Evolutionary conservation across 2,888 invertebrate genomes (phyloP).

Genomic region (Drosophila silvestris): DNA sequence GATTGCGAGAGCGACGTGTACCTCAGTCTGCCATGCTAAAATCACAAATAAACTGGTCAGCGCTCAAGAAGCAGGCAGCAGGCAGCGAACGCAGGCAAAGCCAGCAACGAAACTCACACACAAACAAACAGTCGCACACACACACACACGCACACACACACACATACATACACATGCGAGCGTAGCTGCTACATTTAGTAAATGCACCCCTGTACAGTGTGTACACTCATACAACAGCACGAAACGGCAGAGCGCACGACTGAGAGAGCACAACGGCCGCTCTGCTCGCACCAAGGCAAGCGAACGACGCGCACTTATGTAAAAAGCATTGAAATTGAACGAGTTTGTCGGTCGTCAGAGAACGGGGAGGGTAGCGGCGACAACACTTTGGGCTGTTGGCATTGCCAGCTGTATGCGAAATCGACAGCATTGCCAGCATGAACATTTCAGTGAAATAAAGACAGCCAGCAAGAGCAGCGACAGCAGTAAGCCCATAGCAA

Average conservation of each 20-base stretch:
- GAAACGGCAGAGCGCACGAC: slow-evolving; percentile 23
- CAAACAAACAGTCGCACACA: slow-evolving; percentile 20
- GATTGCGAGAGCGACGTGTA: slow-evolving; percentile 73
- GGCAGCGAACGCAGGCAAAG: slow-evolving; percentile 56
- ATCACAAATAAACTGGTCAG: slow-evolving; percentile 83
- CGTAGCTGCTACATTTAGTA: slow-evolving; percentile 50
- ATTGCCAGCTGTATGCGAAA: slow-evolving; percentile 57
- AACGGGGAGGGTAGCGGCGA: slow-evolving; percentile 30
- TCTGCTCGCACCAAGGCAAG: slow-evolving; percentile 49
- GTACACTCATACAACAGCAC: slow-evolving; percentile 45
- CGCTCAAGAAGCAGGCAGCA: slow-evolving; percentile 82
- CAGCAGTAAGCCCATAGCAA: slow-evolving; percentile 33
- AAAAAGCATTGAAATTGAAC: slow-evolving; percentile 79
- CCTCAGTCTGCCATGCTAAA: slow-evolving; percentile 83
- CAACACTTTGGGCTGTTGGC: slow-evolving; percentile 44
- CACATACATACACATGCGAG: slow-evolving; percentile 24
- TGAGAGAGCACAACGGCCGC: slow-evolving; percentile 1
- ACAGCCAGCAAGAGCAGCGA: slow-evolving; percentile 45
- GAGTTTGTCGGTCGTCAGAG: slow-evolving; percentile 64
- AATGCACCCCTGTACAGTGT: slow-evolving; percentile 71
- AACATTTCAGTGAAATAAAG: slow-evolving; percentile 56
- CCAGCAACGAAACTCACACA: slow-evolving; percentile 42
- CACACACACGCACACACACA: slow-evolving; percentile 13
- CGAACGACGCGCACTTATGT: slow-evolving; percentile 69
- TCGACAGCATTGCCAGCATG: slow-evolving; percentile 63